phyloP scores from a whole-genome alignment of 2,888 invertebrate genomes.

The Drosophila suboccidentalis region DNA sequence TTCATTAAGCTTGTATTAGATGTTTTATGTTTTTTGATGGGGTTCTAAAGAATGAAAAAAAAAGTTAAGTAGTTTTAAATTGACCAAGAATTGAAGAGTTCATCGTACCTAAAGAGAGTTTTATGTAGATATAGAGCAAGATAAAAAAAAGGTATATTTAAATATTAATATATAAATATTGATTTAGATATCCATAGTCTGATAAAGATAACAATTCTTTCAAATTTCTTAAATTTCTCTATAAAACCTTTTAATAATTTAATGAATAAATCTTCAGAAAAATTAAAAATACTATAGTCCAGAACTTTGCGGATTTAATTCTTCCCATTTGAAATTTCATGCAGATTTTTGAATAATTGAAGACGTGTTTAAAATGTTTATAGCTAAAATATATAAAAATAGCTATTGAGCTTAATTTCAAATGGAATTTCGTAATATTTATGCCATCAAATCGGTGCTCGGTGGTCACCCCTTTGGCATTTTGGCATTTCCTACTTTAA shows the following conservation, averaged over 20 bases:
- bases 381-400: not conserved
- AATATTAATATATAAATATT: not conserved
- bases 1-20: conserved; percentile 10
- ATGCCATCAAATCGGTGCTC: conserved; percentile 13
- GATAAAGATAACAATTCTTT: no score
- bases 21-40: not conserved
- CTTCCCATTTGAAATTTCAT: no score
- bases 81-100: not conserved
- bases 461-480: conserved; percentile 45
- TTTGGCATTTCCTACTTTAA: conserved; percentile 84
- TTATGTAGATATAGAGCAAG: no score
- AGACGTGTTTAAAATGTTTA: not conserved
- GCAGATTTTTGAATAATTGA: not conserved
- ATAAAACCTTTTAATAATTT: not conserved
- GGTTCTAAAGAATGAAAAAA: not conserved
- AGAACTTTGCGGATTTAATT: not conserved
- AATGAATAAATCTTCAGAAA: not conserved
- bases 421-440: conserved; percentile 46
- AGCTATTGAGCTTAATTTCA: conserved; percentile 13
- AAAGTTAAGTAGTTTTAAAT: not conserved
- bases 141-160: not conserved
- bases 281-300: not conserved
- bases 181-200: no score
- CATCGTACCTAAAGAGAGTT: no score
- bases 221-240: not conserved